Evolutionary conservation across 1,140 invertebrate species (phyloP), one percentile per base, ranked within the genome.

Genomic region (Caenorhabditis tropicalis): DNA sequence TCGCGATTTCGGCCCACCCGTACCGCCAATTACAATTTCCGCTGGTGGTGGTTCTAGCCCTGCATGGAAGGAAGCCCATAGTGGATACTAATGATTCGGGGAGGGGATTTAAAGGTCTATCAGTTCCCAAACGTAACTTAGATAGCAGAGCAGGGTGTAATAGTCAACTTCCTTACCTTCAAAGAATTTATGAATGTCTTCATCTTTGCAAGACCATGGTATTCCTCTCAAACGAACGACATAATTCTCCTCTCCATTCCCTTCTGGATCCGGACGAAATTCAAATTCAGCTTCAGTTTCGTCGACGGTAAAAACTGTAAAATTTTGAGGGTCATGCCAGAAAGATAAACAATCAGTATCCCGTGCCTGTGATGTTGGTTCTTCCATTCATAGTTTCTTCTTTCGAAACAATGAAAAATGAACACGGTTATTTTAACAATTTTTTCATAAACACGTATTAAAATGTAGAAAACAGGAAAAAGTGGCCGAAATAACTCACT

Each of bases 1-100:
- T 74, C 65, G 33, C 65, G 65, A 43, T 27, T n/a, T 74, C 65
- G 65, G 65, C 65, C 65, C 65, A 43, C 36, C 36, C 65, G 65
- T 74, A 29, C 65, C 65, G 36, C 65, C 65, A n/a, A 74, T 74
- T 12, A 74, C 65, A 74, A 43, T 74, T 74, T 74, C 65, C 36
- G 65, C 65, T n/a, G 65, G 65, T 74, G 36, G 65, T 74, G 65
- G 65, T 43, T 74, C 65, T 43, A 74, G 65, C 65, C 65, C 65
- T 74, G 65, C 36, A 74, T 43, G 15, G 58, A 65, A 65, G 58
- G 58, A 65, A 65, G 43, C 65, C 65, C 65, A 43, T 74, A 74
- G 36, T 56, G 29, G 21, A 10, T 27, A 27, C 53, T 56, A 56
- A 56, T 56, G 21, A 56, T 27, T 24, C 1, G 12, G 21, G 10